A percentile compares a stretch with the other conserved stretches of the same genome.
phyloP scores from a whole-genome alignment of 2,113 vertebrate genomes.

The Nicator chloris region DNA sequence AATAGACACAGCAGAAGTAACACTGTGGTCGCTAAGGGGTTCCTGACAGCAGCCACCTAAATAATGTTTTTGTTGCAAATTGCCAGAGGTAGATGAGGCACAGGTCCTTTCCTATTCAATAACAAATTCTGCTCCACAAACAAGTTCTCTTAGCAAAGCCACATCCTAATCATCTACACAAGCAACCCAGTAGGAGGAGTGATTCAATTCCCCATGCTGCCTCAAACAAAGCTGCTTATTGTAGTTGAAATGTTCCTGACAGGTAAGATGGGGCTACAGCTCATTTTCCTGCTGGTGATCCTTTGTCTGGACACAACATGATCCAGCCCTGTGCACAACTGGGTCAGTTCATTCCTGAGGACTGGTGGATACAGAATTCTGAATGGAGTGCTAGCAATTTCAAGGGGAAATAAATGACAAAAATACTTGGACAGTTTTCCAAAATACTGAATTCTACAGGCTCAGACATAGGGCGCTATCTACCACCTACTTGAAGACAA shows the following conservation, averaged over 20 bases:
- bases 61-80: neutral
- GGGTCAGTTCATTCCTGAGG: neutral
- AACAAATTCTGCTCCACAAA: neutral
- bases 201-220: fast-evolving
- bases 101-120: neutral
- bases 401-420: neutral
- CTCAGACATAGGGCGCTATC: neutral
- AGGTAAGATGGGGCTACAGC: neutral
- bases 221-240: neutral
- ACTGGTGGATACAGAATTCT: neutral
- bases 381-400: neutral
- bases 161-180: neutral
- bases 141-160: neutral
- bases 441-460: neutral
- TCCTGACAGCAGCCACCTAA: neutral
- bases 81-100: neutral
- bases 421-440: neutral
- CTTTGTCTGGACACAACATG: neutral
- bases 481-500: neutral
- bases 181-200: neutral
- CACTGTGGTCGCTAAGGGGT: neutral
- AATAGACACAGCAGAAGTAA: neutral
- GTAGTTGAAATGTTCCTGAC: neutral
- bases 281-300: neutral
- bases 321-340: neutral